These are phyloP conservation scores for Myrmophylax atrothorax DNA, from an alignment of 2,113 vertebrate genomes.

Conservation along the genomic window DNA sequence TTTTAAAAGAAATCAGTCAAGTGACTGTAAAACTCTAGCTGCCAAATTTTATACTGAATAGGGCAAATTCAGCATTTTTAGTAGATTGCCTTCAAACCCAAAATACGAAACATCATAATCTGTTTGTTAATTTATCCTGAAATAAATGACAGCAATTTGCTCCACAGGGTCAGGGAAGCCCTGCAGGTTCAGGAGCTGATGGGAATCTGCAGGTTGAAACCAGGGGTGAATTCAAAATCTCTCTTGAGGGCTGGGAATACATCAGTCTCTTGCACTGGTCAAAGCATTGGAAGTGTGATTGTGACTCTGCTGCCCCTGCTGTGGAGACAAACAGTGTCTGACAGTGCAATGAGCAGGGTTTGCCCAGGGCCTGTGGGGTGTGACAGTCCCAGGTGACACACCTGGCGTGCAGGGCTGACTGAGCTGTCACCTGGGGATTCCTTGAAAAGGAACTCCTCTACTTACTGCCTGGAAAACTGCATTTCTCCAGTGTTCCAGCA, in stretches of 20 bases:
- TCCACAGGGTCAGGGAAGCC: too few species aligned
- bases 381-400: rapidly evolving
- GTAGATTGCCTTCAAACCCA: background rate
- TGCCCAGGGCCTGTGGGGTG: background rate
- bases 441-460: background rate
- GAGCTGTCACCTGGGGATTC: background rate
- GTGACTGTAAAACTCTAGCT: background rate
- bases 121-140: background rate
- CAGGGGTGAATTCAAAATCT: background rate
- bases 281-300: background rate
- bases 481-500: background rate
- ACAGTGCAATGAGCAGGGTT: rapidly evolving
- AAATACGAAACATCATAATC: background rate
- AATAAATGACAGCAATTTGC: background rate
- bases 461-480: background rate
- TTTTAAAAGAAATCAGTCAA: background rate
- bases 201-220: background rate
- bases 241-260: background rate
- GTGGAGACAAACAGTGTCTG: background rate
- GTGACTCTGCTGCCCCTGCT: background rate
- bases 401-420: background rate
- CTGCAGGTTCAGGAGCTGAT: background rate
- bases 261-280: background rate
- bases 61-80: background rate
- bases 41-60: background rate